Base-by-base conservation (phyloP, 1,140 invertebrate species). In the Cryptotermes secundus region DNA sequence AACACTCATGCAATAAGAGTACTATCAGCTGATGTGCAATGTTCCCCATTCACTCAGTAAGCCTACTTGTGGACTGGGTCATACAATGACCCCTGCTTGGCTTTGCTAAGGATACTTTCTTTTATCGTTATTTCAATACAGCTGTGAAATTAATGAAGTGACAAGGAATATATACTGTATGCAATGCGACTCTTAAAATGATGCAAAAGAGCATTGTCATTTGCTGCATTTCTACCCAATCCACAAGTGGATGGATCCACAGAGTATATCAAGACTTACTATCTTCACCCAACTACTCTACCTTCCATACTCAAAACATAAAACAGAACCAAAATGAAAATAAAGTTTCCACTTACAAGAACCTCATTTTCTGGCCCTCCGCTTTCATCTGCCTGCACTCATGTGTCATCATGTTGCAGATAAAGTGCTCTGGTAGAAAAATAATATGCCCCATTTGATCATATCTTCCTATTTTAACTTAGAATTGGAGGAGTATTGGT, bases 281-380 rank as follows among this genome's bases (percentile, higher is more conserved):
- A 31, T n/a, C 4, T 31, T 72, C 26, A 72, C 59, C 59, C 59
- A 72, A 72, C 59, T 72, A 72, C 59, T 72, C 26, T 31, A 72
- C 59, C 59, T 14, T 72, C 59, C 7, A 49, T 49, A 49, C 45
- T 49, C 45, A 72, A 72, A 72, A 72, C 59, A 72, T n/a, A 72
- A 59, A 72, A 72, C 80, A 36, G 35, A 81, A 81, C 35, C 42
- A 81, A 81, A 81, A 81, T 81, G 1, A 81, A 81, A 81, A 81
- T 1, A 81, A 81, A 38, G 16, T 81, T 81, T 81, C 80, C 80
- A 81, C 80, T 81, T 81, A 81, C 80, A 45, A 81, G 80, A 81
- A 81, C 80, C 80, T 36, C 9, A 81, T 45, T 45, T 45, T 38
- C 80, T 34, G 35, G 80, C 35, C 42, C 80, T 45, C 42, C 19